Evolutionary conservation across 2,113 vertebrate genomes (phyloP).

Genomic region (Chlamydotis undulata): DNA sequence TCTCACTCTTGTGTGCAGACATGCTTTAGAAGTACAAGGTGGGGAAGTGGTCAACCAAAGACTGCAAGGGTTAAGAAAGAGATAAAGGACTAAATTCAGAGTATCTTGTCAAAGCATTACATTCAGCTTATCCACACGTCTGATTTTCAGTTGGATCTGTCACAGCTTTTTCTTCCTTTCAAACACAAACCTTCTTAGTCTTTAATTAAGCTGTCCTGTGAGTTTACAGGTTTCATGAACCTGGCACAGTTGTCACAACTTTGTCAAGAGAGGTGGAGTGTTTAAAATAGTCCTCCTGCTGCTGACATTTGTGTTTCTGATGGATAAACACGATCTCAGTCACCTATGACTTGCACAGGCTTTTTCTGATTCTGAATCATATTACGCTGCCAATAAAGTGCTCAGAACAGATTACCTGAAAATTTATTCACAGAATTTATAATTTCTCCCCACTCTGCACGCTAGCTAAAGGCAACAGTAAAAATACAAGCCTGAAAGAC

Average conservation of each 20-base stretch:
- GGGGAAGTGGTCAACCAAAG: not conserved
- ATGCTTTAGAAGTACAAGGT: not conserved
- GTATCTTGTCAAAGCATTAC: not conserved
- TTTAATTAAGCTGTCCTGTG: conserved; percentile 59
- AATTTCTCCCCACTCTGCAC: not conserved
- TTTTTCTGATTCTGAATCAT: not conserved
- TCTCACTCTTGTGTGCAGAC: not conserved
- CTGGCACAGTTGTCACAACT: conserved; percentile 8
- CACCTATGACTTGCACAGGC: not conserved
- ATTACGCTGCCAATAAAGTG: not conserved
- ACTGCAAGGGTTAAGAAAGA: not conserved
- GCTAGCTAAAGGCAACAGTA: not conserved
- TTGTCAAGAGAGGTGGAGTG: not conserved
- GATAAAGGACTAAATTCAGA: not conserved
- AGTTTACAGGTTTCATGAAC: conserved; percentile 13
- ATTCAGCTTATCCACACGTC: not conserved
- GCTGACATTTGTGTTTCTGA: conserved; percentile 39
- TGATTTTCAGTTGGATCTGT: not conserved
- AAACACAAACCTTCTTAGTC: not conserved
- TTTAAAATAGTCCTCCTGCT: conserved; percentile 9
- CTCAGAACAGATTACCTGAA: not conserved
- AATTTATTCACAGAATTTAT: not conserved
- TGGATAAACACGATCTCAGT: conserved; percentile 29
- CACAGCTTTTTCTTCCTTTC: not conserved
- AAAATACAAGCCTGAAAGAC: not conserved